Evolutionary conservation across 2,113 vertebrate species (phyloP).

Genomic region (Promerops cafer): DNA sequence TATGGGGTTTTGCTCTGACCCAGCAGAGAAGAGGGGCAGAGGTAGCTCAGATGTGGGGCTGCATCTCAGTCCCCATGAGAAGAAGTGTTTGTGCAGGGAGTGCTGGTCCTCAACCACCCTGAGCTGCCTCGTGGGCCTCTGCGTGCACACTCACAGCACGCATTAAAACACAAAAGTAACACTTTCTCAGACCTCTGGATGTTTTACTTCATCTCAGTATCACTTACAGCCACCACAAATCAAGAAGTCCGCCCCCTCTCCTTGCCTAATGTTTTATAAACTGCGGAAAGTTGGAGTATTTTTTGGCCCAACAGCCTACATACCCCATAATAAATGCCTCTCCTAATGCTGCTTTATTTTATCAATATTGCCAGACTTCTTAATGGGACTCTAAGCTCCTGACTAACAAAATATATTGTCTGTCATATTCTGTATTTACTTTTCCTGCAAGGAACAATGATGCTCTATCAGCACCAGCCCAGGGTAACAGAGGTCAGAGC

Average conservation of each 20-base stretch:
- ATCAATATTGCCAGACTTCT: constrained; percentile 64
- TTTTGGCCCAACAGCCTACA: constrained; percentile 52
- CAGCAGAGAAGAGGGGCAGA: not conserved
- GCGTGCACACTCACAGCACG: not conserved
- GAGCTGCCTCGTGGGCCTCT: not conserved
- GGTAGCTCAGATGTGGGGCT: not conserved
- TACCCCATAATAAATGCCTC: constrained; percentile 64
- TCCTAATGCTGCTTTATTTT: constrained; percentile 64
- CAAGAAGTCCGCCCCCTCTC: constrained; percentile 18
- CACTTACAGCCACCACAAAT: constrained; percentile 68
- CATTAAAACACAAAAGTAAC: constrained; percentile 32
- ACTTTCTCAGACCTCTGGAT: constrained; percentile 52
- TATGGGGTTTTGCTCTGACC: fast-evolving
- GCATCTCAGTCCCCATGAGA: not conserved
- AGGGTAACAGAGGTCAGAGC: constrained; percentile 41
- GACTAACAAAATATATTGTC: constrained; percentile 72
- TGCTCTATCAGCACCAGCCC: constrained; percentile 49
- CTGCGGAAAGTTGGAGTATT: constrained; percentile 59
- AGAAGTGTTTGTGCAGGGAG: not conserved
- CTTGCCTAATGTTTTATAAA: constrained; percentile 66
- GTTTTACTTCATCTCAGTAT: constrained; percentile 58
- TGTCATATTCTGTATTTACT: constrained; percentile 72
- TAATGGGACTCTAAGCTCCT: constrained; percentile 66
- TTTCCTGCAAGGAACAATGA: constrained; percentile 64
- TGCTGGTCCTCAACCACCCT: not conserved